Evolutionary conservation across 2,113 vertebrate species (phyloP), one percentile per base, ranked within the genome.

Genomic region (Recurvirostra avosetta): DNA sequence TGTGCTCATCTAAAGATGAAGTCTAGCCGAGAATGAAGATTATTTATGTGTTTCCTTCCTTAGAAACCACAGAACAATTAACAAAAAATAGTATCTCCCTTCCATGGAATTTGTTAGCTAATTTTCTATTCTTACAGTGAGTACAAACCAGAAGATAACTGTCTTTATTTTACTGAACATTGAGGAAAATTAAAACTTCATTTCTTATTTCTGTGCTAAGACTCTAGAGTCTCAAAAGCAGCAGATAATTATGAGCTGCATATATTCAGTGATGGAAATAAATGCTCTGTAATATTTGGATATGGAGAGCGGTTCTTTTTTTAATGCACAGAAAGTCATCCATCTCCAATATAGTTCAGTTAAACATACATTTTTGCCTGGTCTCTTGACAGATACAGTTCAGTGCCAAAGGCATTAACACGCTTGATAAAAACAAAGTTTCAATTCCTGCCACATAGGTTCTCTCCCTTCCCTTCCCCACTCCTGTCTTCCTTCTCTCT

Each of bases 101-200:
- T 49, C 38, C 56, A 12, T 50, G 29, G 73, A 83, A 82, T 80
- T 50, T 62, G 15, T 62, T 59, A 62, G 67, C 23, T 90, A 45
- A 66, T 76, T 94, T 83, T 76, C 49, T 59, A 2, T 45, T 78
- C 88, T 72, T 88, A 53, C 43, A 72, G 32, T 2, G 18, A 82
- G 67, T 45, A 41, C 66, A 82, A 90, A 87, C 1, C 49, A 70
- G 84, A 89, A 87, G 50, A 72, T 70, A 85, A 47, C 32, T 29
- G 52, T 65, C 59, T 77, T 43, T 50, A 81, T 86, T 90, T 74
- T 56, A 79, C 29, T 20, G 53, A 95, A 53, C 52, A 52, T 0
- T 58, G 80, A 94, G 49, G 74, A 91, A 91, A 97, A 96, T 50
- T 62, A 78, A 91, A 92, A 86, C 80, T 92, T 89, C 49, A 68